phyloP scores from a whole-genome alignment of 2,797 vertebrate genomes.

The Anolis apletophallus region DNA sequence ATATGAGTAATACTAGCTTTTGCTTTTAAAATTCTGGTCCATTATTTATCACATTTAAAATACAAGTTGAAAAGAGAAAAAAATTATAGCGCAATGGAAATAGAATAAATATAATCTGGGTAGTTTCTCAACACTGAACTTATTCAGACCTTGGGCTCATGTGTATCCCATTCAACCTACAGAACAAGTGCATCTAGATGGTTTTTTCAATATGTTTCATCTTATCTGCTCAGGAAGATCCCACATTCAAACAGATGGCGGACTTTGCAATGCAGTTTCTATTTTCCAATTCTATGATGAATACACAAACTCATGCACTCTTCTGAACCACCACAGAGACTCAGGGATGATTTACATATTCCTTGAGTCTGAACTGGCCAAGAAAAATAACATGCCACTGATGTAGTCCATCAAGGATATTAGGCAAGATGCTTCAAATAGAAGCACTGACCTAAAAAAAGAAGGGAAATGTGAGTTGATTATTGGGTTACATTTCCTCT shows the following conservation, averaged over 20 bases:
- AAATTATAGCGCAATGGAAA: neutral
- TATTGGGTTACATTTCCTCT: neutral
- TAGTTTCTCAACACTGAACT: neutral
- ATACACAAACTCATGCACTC: neutral
- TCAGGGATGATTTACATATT: neutral
- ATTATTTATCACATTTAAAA: neutral
- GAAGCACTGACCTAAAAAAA: neutral
- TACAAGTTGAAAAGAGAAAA: neutral
- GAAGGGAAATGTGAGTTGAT: slow-evolving; percentile 2
- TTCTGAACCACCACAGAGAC: neutral
- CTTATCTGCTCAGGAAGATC: neutral
- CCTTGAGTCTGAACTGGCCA: neutral
- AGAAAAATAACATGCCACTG: neutral
- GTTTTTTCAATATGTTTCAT: neutral
- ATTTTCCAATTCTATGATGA: neutral
- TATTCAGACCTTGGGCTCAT: neutral
- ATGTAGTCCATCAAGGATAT: neutral
- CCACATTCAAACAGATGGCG: neutral
- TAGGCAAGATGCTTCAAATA: neutral
- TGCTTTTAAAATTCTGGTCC: neutral
- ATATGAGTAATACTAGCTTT: neutral
- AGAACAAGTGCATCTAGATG: neutral
- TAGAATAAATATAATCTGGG: neutral
- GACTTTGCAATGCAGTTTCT: neutral
- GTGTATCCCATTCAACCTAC: neutral